A percentile compares a stretch with the other conserved stretches of the same genome.
Evolutionary conservation across 2,888 invertebrate species (phyloP).

Genomic region (Lochmaea capreae): DNA sequence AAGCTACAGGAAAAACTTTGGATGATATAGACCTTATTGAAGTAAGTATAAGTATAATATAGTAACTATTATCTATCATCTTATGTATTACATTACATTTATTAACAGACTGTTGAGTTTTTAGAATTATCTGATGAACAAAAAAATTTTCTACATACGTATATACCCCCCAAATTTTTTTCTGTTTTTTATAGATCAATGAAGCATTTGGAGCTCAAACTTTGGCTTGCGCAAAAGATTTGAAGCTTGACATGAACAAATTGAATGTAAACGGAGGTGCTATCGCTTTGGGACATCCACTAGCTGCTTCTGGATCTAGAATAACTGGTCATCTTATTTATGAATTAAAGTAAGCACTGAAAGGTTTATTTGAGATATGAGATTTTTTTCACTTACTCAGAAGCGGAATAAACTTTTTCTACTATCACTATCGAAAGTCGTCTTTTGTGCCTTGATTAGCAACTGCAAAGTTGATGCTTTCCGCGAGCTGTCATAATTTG

Average conservation of each 20-base stretch:
- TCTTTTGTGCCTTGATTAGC: no score
- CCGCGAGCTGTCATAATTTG: no score
- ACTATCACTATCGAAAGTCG: no score
- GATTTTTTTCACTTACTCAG: no score
- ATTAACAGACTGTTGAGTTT: no score
- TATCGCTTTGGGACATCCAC: constrained; percentile 96
- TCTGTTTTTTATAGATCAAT: constrained; percentile 79
- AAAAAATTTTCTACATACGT: no score
- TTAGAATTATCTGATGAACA: no score
- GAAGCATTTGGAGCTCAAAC: constrained; percentile 98
- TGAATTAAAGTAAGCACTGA: constrained; percentile 79
- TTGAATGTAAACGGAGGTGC: constrained; percentile 97
- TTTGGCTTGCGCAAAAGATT: constrained; percentile 89
- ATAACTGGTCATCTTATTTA: constrained; percentile 93
- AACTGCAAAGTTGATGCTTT: no score
- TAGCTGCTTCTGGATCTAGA: constrained; percentile 93
- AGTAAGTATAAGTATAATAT: constrained; percentile 66
- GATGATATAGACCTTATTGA: constrained; percentile 94
- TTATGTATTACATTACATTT: no score
- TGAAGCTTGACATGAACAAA: constrained; percentile 87
- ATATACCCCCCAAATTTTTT: not conserved
- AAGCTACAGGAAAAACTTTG: constrained; percentile 80
- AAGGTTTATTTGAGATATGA: constrained; percentile 64
- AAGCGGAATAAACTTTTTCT: not conserved
- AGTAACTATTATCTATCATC: not conserved